A percentile compares a stretch with the other conserved stretches of the same genome.
phyloP scores from a whole-genome alignment of 1,140 invertebrate species.

The Pogonognathellus flavescens region DNA sequence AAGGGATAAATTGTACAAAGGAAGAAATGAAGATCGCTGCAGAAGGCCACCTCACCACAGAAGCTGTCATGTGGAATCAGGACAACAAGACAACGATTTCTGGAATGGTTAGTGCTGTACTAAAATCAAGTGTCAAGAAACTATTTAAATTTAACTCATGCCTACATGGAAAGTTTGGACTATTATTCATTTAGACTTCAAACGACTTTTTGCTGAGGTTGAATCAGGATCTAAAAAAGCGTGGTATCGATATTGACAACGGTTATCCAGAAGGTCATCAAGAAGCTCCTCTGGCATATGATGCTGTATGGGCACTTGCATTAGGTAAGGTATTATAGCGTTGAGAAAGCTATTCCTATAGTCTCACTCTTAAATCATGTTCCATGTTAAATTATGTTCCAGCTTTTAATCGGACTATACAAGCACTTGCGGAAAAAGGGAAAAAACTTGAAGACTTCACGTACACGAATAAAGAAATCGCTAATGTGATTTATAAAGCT shows the following conservation, averaged over 20 bases:
- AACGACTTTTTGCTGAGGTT: slow-evolving; percentile 77
- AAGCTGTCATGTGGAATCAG: slow-evolving; percentile 98
- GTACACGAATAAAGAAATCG: slow-evolving; percentile 96
- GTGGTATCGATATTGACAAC: slow-evolving; percentile 85
- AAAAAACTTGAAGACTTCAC: slow-evolving; percentile 94
- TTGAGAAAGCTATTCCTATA: too few relatives aligned
- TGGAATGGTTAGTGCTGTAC: slow-evolving; percentile 76
- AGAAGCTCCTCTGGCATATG: slow-evolving; percentile 98
- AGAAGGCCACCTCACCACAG: slow-evolving; percentile 97
- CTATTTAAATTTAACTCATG: too few relatives aligned
- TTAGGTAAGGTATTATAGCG: slow-evolving; percentile 76
- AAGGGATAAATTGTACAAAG: slow-evolving; percentile 90
- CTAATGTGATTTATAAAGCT: slow-evolving; percentile 94
- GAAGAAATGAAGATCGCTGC: slow-evolving; percentile 94
- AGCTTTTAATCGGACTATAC: slow-evolving; percentile 98
- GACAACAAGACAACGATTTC: slow-evolving; percentile 89
- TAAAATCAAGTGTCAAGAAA: too few relatives aligned
- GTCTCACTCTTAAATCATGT: neutral
- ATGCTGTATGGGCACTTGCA: slow-evolving; percentile 98
- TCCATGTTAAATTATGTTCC: slow-evolving; percentile 1
- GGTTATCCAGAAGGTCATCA: slow-evolving; percentile 94
- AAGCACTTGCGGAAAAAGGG: slow-evolving; percentile 82
- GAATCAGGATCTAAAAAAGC: slow-evolving; percentile 82
- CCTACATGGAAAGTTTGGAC: slow-evolving; percentile 9
- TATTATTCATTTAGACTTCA: slow-evolving; percentile 73